Base-by-base conservation (phyloP, 2,113 vertebrate genomes). In the Hippocampus guttulatus region DNA sequence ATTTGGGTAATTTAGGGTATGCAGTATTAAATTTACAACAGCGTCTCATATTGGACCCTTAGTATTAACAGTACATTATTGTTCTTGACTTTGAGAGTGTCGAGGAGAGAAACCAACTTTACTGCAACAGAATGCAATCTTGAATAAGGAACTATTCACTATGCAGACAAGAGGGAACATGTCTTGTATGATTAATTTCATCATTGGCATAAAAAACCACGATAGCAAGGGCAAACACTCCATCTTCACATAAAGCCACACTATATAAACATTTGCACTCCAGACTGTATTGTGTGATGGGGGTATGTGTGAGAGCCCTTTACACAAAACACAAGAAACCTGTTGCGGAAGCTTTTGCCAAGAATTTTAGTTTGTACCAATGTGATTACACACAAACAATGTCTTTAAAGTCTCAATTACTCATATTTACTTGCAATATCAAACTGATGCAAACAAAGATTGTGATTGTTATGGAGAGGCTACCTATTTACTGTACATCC, bases 381-480 rank as follows among this genome's bases (percentile, higher is more conserved):
- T 63, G 12, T 43, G 61, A 73, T 71, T 55, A 55, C 64, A 63
- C 33, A 30, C n/a, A 78, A 57, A 71, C 52, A 47, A 69, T 58
- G 70, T 67, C 52, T 63, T 67, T 11, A 65, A 27, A 25, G 18
- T 67, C 57, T 57, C 4, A 62, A 47, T 75, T 73, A 45, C 3
- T 40, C 54, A 20, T n/a, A 57, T 25, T 64, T 45, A 14, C 21
- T 55, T 43, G 71, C 16, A 70, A 43, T 61, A 68, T 62, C 1
- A 64, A 38, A 66, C 45, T 1, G 54, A 74, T n/a, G 45, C 68
- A 69, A 68, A 12, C 14, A 30, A 33, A 45, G 18, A 69, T 75
- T 86, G 64, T 27, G 27, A 75, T 54, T 61, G 68, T 79, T 78
- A 73, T 72, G 73, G 70, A 60, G 76, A 81, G 82, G 79, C 60